These are phyloP conservation scores for Takifugu flavidus DNA, from an alignment of 2,113 vertebrate species.

Conservation along the genomic window DNA sequence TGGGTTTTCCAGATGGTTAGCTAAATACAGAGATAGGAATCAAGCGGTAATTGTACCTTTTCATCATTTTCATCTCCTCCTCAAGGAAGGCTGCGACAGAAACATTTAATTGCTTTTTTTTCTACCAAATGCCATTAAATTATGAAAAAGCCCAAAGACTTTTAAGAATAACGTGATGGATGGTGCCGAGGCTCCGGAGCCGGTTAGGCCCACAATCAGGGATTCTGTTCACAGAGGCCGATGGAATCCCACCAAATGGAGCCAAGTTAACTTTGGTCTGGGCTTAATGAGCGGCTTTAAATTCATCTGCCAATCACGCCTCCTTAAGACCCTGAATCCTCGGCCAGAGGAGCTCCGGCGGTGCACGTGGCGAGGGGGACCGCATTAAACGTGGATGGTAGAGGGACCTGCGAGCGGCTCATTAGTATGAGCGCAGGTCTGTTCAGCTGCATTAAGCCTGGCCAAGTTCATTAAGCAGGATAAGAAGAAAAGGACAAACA, in stretches of 20 bases:
- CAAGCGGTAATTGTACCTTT: too few species aligned
- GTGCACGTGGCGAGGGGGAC: slow-evolving; percentile 12
- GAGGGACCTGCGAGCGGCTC: slow-evolving; percentile 40
- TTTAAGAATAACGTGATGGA: too few species aligned
- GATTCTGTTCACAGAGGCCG: slow-evolving; percentile 47
- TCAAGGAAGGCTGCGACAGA: too few species aligned
- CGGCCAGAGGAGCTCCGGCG: slow-evolving; percentile 39
- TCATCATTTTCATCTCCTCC: too few species aligned
- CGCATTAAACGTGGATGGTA: slow-evolving; percentile 44
- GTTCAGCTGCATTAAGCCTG: slow-evolving; percentile 56
- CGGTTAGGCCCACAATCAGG: slow-evolving; percentile 15
- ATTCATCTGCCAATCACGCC: slow-evolving; percentile 62
- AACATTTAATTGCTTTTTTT: too few species aligned
- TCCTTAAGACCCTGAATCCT: slow-evolving; percentile 55
- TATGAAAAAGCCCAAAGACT: too few species aligned
- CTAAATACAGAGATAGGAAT: too few species aligned
- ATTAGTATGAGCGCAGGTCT: slow-evolving; percentile 63
- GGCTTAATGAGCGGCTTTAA: slow-evolving; percentile 63
- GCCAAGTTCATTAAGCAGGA: slow-evolving; percentile 66
- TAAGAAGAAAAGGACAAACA: slow-evolving; percentile 49
- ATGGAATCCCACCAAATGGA: slow-evolving; percentile 41
- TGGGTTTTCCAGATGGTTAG: too few species aligned
- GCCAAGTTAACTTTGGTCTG: slow-evolving; percentile 36
- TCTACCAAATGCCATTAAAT: too few species aligned
- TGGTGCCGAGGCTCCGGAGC: slow-evolving; percentile 4